Base-by-base conservation (phyloP, 2,113 vertebrate genomes). In the Pterocles orientalis region DNA sequence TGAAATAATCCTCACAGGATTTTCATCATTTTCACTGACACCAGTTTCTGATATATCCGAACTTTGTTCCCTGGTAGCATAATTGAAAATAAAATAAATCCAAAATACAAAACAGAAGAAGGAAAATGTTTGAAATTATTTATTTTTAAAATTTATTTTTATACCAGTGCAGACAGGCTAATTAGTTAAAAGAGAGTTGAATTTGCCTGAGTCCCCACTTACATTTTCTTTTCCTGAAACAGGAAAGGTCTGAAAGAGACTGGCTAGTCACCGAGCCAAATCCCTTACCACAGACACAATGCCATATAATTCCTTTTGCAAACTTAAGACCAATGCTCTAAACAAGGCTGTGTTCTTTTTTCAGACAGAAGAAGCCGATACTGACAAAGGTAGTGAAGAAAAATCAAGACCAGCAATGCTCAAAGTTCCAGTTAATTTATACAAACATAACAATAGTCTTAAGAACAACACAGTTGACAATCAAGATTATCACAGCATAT, bases 1-100 rank as follows among this genome's bases (percentile, higher is more conserved):
- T 34, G 98, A 98, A 96, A 98, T 98, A 96, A 99, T 98, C 94
- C 99, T 99, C 61, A 99, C 98, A 1, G 99, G 99, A 92, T 99
- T 99, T 98, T 99, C 99, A 51, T 99, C 99, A 88, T 99, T 99
- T 97, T 99, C 99, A 95, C 99, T 99, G 53, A 99, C 98, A 73
- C 98, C 98, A 4, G 98, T 99, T 97, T 99, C 99, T 58, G 98
- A 97, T 57, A 98, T 97, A 90, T 99, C 99, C 13, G 98, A 98
- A 94, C 97, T 98, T 76, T 97, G 97, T 51, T 98, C 99, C 98
- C 98, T 99, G 86, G 68, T 81, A 88, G 84, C 94, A 33, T 17
- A 72, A 94, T 72, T 31, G 87, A 95, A 95, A 93, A 89, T 24
- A 91, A 85, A 61, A 88, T 75, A 68, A 71, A 72, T 50, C 14